A percentile compares a stretch with the other conserved stretches of the same genome.
Evolutionary conservation across 2,888 invertebrate genomes (phyloP).

Genomic region (Caenorhabditis panamensis): DNA sequence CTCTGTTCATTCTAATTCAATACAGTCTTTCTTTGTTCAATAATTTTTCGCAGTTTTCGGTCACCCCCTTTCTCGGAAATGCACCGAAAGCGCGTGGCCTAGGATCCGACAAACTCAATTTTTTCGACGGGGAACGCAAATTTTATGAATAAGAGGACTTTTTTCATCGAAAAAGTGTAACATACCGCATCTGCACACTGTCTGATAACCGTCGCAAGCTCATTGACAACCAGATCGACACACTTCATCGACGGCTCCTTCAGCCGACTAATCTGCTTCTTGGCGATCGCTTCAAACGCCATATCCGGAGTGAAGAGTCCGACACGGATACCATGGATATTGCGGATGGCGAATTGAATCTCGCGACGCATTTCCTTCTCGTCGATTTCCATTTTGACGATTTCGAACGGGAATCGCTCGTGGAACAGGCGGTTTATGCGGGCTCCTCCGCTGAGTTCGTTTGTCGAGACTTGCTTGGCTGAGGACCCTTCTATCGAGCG

Average conservation of each 20-base stretch:
- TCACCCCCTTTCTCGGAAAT: no score
- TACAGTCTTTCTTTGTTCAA: no score
- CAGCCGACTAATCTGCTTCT: slow-evolving; percentile 90
- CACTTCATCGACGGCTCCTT: slow-evolving; percentile 96
- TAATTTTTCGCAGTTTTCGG: no score
- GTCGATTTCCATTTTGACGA: slow-evolving; percentile 99
- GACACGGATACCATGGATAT: slow-evolving; percentile 94
- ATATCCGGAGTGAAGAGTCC: slow-evolving; percentile 99
- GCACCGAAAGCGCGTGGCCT: no score
- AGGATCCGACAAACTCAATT: no score
- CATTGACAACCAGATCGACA: slow-evolving; percentile 96
- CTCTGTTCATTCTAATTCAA: no score
- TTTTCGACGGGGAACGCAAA: no score
- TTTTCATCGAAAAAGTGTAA: not conserved
- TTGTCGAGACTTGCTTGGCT: slow-evolving; percentile 92
- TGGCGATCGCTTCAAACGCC: slow-evolving; percentile 99
- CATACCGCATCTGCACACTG: slow-evolving; percentile 93
- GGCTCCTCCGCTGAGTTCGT: slow-evolving; percentile 97
- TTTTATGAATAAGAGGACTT: not conserved
- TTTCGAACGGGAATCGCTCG: slow-evolving; percentile 98
- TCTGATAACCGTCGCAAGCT: slow-evolving; percentile 92
- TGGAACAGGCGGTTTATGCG: slow-evolving; percentile 97
- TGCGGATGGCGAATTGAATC: slow-evolving; percentile 98
- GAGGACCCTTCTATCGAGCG: slow-evolving; percentile 92
- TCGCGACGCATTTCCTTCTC: slow-evolving; percentile 97